phyloP scores from a whole-genome alignment of 2,113 vertebrate genomes.

The Hemicordylus capensis region DNA sequence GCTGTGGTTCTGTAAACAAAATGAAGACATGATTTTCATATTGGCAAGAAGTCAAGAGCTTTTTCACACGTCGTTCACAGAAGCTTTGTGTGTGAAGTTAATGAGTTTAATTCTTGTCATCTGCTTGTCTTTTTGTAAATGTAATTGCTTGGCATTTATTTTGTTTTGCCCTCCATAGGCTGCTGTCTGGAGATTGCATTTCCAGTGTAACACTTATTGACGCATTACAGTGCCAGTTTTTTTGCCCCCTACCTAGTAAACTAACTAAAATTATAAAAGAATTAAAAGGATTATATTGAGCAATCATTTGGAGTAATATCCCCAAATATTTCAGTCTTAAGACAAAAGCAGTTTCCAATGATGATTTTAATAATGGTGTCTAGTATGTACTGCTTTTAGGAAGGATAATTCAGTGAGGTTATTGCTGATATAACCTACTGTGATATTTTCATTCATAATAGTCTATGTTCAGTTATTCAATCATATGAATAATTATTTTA shows the following conservation, averaged over 20 bases:
- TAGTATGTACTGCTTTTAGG: no score
- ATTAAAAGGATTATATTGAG: not conserved
- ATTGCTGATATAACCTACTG: no score
- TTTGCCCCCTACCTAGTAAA: not conserved
- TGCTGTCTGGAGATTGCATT: not conserved
- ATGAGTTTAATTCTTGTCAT: slow-evolving; percentile 45
- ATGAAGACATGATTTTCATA: not conserved
- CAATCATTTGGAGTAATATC: not conserved
- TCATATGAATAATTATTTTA: no score
- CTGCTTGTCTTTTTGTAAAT: slow-evolving; percentile 21
- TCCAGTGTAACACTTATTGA: not conserved
- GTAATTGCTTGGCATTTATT: slow-evolving; percentile 44
- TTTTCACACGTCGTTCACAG: slow-evolving; percentile 8
- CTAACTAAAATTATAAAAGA: not conserved
- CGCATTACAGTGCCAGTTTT: not conserved
- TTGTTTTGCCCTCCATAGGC: slow-evolving; percentile 26
- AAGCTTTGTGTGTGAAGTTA: slow-evolving; percentile 42
- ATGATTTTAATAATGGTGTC: no score
- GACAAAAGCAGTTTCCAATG: not conserved
- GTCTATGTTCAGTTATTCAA: not conserved
- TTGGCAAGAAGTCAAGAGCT: rapidly evolving
- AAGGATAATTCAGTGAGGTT: no score
- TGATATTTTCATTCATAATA: no score
- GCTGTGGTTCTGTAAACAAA: not conserved
- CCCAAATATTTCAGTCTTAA: not conserved